These are phyloP conservation scores for Tenualosa ilisha DNA, from an alignment of 2,797 vertebrate species.

Conservation along the genomic window DNA sequence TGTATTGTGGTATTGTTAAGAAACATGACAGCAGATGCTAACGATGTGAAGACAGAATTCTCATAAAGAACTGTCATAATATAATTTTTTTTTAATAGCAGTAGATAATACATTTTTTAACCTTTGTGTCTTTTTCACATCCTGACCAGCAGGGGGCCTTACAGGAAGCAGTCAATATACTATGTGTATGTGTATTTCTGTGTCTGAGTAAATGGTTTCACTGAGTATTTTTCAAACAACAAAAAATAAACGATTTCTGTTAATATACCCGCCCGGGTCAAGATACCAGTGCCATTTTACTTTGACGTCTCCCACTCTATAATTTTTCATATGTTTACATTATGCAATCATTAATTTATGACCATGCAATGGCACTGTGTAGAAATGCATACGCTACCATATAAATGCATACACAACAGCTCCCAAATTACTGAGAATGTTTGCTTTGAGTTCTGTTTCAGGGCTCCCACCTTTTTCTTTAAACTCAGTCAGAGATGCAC, in stretches of 20 bases:
- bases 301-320: neutral
- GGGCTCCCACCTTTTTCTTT: neutral
- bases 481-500: neutral
- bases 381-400: too few species aligned
- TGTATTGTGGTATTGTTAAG: neutral
- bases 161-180: neutral
- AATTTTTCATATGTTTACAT: neutral
- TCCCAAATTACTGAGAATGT: too few species aligned
- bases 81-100: neutral
- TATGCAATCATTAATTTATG: neutral
- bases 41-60: neutral
- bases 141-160: neutral
- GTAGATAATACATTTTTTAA: neutral
- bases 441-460: neutral
- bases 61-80: neutral
- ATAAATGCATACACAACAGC: too few species aligned
- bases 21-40: neutral
- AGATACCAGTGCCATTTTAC: too few species aligned
- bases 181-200: neutral
- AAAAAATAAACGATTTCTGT: too few species aligned
- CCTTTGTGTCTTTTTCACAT: neutral
- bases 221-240: too few species aligned
- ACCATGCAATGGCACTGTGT: too few species aligned
- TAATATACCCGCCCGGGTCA: too few species aligned
- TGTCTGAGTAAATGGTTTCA: too few species aligned